Conservation (phyloP, 2,797 vertebrate genomes). For the Sarcoramphus papa region DNA sequence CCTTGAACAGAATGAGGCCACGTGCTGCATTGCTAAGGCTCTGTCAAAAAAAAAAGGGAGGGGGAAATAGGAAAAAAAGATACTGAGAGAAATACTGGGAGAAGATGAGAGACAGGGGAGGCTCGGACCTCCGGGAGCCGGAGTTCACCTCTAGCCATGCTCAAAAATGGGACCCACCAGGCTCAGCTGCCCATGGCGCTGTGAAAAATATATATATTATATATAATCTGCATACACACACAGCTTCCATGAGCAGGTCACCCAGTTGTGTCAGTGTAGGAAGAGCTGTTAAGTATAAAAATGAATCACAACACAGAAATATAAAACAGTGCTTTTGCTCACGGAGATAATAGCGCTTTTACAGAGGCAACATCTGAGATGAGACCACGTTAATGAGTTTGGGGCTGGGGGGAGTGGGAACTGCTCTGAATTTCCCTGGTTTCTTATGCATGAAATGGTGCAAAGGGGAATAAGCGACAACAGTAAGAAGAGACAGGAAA, state of each 20-base stretch:
- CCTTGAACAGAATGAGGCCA: background rate
- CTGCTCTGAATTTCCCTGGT: background rate
- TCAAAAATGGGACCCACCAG: background rate
- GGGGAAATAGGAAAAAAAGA: accelerated
- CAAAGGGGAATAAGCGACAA: background rate
- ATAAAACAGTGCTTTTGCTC: background rate
- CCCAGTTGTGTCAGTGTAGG: background rate
- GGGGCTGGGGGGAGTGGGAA: background rate
- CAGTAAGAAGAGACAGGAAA: background rate
- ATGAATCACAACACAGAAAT: background rate
- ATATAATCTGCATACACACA: background rate
- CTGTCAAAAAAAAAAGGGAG: accelerated
- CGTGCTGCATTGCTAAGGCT: background rate
- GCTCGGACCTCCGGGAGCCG: background rate
- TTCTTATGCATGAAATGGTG: background rate
- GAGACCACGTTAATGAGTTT: background rate
- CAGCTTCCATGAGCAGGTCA: background rate
- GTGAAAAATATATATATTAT: background rate
- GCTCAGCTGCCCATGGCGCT: background rate
- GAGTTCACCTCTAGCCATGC: background rate
- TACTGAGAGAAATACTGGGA: background rate
- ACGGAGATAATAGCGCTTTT: background rate
- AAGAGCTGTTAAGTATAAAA: background rate
- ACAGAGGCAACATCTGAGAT: background rate
- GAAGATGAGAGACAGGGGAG: background rate